These are phyloP conservation scores for Toxonevra muliebris DNA, from an alignment of 2,888 invertebrate species.

Conservation along the genomic window DNA sequence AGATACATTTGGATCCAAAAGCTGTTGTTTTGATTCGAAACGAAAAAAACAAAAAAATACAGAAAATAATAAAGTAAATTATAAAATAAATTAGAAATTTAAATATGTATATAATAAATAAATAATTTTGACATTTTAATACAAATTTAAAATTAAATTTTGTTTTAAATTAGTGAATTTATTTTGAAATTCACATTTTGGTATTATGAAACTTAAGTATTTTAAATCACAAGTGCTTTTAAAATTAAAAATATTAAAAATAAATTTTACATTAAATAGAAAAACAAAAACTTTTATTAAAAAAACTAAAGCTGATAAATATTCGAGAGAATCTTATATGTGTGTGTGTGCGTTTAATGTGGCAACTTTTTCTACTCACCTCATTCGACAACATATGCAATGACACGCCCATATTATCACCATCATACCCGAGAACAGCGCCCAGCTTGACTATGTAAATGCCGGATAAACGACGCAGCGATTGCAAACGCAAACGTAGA, in stretches of 20 bases:
- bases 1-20: conserved; percentile 73
- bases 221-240: no score
- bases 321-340: background rate
- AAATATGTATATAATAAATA: no score
- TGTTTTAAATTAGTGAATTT: background rate
- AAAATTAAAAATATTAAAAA: background rate
- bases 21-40: conserved; percentile 65
- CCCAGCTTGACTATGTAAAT: conserved; percentile 85
- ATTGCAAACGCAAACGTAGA: conserved; percentile 80
- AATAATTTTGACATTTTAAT: background rate
- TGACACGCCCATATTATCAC: conserved; percentile 69
- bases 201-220: no score
- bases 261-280: conserved; percentile 3
- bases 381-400: conserved; percentile 69
- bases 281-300: background rate
- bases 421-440: conserved; percentile 77
- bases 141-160: background rate
- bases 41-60: background rate
- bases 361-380: conserved; percentile 65
- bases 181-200: background rate
- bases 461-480: conserved; percentile 82
- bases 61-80: background rate
- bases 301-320: background rate
- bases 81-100: background rate
- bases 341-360: background rate